phyloP scores from a whole-genome alignment of 2,797 vertebrate genomes.

The Sorex maritimensis region DNA sequence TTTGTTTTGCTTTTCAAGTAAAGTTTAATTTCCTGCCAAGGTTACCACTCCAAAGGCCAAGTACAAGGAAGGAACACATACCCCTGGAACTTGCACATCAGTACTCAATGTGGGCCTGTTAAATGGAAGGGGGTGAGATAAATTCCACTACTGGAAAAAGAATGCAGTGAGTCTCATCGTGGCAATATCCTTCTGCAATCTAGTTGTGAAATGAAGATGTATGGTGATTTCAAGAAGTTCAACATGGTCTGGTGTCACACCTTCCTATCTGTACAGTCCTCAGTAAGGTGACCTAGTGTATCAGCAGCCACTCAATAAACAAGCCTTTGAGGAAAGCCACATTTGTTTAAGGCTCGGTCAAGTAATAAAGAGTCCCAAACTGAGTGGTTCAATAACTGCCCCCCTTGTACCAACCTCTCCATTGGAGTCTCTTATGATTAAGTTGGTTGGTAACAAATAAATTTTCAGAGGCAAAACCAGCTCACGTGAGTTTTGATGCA shows the following conservation, averaged over 20 bases:
- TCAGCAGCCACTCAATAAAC: constrained; percentile 90
- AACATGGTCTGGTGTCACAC: constrained; percentile 87
- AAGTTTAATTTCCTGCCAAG: constrained; percentile 90
- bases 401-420: constrained; percentile 87
- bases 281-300: constrained; percentile 87
- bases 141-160: constrained; percentile 86
- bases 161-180: constrained; percentile 87
- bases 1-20: constrained; percentile 86
- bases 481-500: constrained; percentile 93
- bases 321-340: constrained; percentile 89
- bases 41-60: constrained; percentile 89
- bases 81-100: constrained; percentile 89
- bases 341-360: constrained; percentile 88
- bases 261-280: constrained; percentile 90
- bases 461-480: constrained; percentile 91
- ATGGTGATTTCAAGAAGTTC: constrained; percentile 88
- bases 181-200: constrained; percentile 89
- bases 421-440: constrained; percentile 86
- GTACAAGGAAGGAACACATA: constrained; percentile 90
- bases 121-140: constrained; percentile 82
- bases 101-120: constrained; percentile 87
- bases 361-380: constrained; percentile 85
- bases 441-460: constrained; percentile 89
- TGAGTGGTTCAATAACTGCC: constrained; percentile 86
- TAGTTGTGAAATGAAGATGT: constrained; percentile 89